Percentiles rank a stretch among this genome's conserved stretches.
phyloP scores from a whole-genome alignment of 2,888 invertebrate genomes.

The Caenorhabditis zanzibari region DNA sequence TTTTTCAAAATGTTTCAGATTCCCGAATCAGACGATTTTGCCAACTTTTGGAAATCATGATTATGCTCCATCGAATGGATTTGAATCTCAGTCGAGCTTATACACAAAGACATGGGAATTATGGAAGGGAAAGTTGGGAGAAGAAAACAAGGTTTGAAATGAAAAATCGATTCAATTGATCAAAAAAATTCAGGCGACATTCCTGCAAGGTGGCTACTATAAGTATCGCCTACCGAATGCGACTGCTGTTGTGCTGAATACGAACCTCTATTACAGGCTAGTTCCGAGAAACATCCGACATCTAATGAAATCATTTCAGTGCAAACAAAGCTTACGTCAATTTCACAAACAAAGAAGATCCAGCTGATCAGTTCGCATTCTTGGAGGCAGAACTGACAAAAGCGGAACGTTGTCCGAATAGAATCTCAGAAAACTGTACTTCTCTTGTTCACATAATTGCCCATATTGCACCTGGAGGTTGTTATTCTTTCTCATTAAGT shows the following conservation, averaged over 20 bases:
- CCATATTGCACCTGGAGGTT: slow-evolving; percentile 82
- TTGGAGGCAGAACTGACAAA: slow-evolving; percentile 72
- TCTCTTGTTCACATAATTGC: slow-evolving; percentile 78
- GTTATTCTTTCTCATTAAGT: too few species aligned
- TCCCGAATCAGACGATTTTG: slow-evolving; percentile 72
- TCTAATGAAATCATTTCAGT: slow-evolving; percentile 55
- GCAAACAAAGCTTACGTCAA: slow-evolving; percentile 72
- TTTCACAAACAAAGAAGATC: slow-evolving; percentile 76
- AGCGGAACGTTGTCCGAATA: slow-evolving; percentile 66
- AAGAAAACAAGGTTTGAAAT: slow-evolving; percentile 66
- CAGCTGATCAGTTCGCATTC: slow-evolving; percentile 81
- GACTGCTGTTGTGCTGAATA: slow-evolving; percentile 79
- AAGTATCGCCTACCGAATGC: slow-evolving; percentile 67
- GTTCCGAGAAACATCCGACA: slow-evolving; percentile 3
- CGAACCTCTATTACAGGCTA: slow-evolving; percentile 81
- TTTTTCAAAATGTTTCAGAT: slow-evolving; percentile 61
- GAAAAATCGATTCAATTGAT: background rate
- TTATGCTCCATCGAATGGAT: slow-evolving; percentile 79
- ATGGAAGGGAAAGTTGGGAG: slow-evolving; percentile 76
- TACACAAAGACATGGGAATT: slow-evolving; percentile 71
- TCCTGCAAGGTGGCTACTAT: slow-evolving; percentile 81
- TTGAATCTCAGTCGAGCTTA: slow-evolving; percentile 67
- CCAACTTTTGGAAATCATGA: slow-evolving; percentile 82
- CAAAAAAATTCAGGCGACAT: slow-evolving; percentile 66
- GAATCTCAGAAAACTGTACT: slow-evolving; percentile 57